Evolutionary conservation across 2,888 invertebrate genomes (phyloP), one percentile per base, ranked within the genome.

Genomic region (Scaptomyza polygonia): DNA sequence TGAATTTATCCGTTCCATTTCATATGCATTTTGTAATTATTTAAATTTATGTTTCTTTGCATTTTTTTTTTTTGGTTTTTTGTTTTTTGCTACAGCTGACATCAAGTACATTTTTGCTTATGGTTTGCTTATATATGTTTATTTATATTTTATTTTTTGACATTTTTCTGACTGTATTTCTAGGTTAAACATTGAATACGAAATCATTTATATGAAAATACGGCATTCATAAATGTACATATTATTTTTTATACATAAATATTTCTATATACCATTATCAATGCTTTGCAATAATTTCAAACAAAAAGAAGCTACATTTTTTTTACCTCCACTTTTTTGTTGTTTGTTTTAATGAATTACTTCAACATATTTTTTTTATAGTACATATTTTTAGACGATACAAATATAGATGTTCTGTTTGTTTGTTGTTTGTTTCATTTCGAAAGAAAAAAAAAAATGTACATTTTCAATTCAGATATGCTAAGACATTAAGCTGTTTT

Each of bases 71-170:
- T 68, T 53, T 61, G 12, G 59, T 18, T 62, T 64, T 51, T 12
- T 64, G 40, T 63, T 66, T 32, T 63, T 75, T 72, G 66, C 81
- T 82, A 81, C 77, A 85, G 82, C 82, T 82, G 81, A 85, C 79
- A 85, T 85, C 82, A 85, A 82, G 79, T 82, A 81, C 81, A 85
- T 78, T 81, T 77, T 81, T 79, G 83, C 76, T 72, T 72, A 75
- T 67, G 67, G 69, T 73, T 69, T 76, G 70, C 76, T 66, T 74
- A 74, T 54, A 74, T 74, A 75, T 70, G 74, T 74, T 74, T 70
- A 72, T 16, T 39, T 39, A 57, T 72, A 70, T 74, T 74, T 74
- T 66, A 64, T 36, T 5, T 34, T 61, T 72, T 72, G 72, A 68
- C 59, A 3, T 58, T 32, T 53, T 53, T 42, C 43, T 56, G 67